phyloP scores from a whole-genome alignment of 2,888 invertebrate species.

The Stenchaetothrips biformis region DNA sequence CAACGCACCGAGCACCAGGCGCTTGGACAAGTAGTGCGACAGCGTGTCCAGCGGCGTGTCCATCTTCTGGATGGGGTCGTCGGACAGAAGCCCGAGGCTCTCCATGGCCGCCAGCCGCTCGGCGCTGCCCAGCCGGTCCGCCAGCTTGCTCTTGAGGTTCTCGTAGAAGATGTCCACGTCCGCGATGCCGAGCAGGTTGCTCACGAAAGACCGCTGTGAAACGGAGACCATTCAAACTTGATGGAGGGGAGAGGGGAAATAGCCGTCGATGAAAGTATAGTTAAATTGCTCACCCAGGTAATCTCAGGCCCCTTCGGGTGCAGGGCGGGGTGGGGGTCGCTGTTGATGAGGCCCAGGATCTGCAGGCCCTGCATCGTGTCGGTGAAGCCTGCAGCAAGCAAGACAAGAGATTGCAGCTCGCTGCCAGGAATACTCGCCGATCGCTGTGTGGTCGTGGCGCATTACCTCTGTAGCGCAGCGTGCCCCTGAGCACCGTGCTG shows the following conservation, averaged over 20 bases:
- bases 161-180: conserved; percentile 87
- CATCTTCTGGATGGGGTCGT: conserved; percentile 73
- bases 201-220: conserved; percentile 71
- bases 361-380: conserved; percentile 84
- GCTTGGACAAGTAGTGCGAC: conserved; percentile 79
- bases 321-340: conserved; percentile 79
- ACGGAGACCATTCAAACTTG: background rate
- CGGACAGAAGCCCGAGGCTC: conserved; percentile 81
- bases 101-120: conserved; percentile 73
- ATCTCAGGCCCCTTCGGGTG: conserved; percentile 93
- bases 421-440: background rate
- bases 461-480: conserved; percentile 76
- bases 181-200: conserved; percentile 75
- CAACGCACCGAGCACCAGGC: conserved; percentile 66
- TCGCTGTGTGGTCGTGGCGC: background rate
- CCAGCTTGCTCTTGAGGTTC: conserved; percentile 78
- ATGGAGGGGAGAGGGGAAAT: background rate
- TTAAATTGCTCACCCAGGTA: conserved; percentile 70
- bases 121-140: conserved; percentile 68
- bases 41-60: conserved; percentile 89
- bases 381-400: conserved; percentile 62
- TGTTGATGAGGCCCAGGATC: conserved; percentile 79
- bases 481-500: conserved; percentile 86
- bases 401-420: background rate
- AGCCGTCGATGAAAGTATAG: background rate